Evolutionary conservation across 1,140 invertebrate species (phyloP), one percentile per base, ranked within the genome.

Genomic region (Ephestia elutella): DNA sequence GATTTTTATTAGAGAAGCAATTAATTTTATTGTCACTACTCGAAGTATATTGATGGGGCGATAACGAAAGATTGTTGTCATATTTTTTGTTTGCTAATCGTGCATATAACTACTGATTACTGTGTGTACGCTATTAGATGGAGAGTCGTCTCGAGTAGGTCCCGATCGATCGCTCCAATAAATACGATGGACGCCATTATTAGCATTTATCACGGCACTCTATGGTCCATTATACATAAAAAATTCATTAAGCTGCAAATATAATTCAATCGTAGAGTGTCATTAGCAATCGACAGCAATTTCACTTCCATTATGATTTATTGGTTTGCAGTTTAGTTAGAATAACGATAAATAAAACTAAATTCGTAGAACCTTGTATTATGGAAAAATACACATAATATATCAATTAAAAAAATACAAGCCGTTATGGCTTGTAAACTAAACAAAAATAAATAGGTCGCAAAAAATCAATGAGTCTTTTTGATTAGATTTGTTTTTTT

Each of bases 161-260:
- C 38, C 38, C 38, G 15, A 55, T 60, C 38, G 21, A 54, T 60
- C 58, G 58, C 58, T 60, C 58, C 25, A 20, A 49, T 60, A 60
- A 60, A 49, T 2, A 49, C 19, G 48, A 49, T 13, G 35, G 28
- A 49, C 48, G 13, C 18, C 48, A 38, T 57, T 49, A 49, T 57
- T 25, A n/a, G 44, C n/a, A 48, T 53, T 56, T 56, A 48, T 53
- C 60, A 62, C 57, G 49, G 50, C 20, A 51, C n/a, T n/a, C 18
- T 32, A 10, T 51, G 19, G 32, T 10, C 15, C 5, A 15, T 15
- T 44, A 44, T n/a, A 44, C 13, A 44, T 15, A 44, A 44, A 44
- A 44, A 44, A 1, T 15, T 17, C 38, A 44, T 44, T 44, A 17
- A 5, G 15, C n/a, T 15, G 38, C 15, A 15, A 44, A 44, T 44